Percentiles rank a stretch among this genome's conserved stretches.
These are phyloP conservation scores for Euura lappo DNA, from an alignment of 1,140 invertebrate genomes.

Conservation along the genomic window DNA sequence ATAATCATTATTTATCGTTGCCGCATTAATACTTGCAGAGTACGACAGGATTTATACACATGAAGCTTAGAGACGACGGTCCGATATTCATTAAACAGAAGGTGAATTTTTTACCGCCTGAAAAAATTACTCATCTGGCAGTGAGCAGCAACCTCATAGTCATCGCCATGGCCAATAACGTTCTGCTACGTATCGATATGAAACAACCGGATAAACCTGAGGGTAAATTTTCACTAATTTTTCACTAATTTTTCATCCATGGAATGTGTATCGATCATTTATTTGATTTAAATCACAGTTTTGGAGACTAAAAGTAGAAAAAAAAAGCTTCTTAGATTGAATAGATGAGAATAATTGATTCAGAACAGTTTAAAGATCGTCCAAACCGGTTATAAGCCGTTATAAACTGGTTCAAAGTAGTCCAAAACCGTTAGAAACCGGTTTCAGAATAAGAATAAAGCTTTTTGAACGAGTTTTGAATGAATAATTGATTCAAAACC, in stretches of 20 bases:
- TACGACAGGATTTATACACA: constrained; percentile 71
- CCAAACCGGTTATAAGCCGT: too few species aligned
- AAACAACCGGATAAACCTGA: constrained; percentile 78
- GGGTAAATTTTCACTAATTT: constrained; percentile 62
- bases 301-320: constrained; percentile 48
- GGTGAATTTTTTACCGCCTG: constrained; percentile 79
- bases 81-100: constrained; percentile 82
- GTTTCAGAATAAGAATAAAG: too few species aligned
- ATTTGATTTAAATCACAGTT: constrained; percentile 18
- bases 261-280: constrained; percentile 13
- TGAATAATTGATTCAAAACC: too few species aligned
- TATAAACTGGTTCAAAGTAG: too few species aligned
- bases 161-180: constrained; percentile 83
- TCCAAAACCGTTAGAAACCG: too few species aligned
- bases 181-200: constrained; percentile 82
- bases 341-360: neutral
- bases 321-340: constrained; percentile 20
- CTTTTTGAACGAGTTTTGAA: too few species aligned
- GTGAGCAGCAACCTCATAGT: constrained; percentile 85
- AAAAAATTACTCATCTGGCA: constrained; percentile 78
- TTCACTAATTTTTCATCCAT: constrained; percentile 17
- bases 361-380: too few species aligned
- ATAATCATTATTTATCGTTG: constrained; percentile 17
- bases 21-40: constrained; percentile 41
- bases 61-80: constrained; percentile 72